A percentile compares a stretch with the other conserved stretches of the same genome.
phyloP scores from a whole-genome alignment of 2,113 vertebrate genomes.

The Meles meles region DNA sequence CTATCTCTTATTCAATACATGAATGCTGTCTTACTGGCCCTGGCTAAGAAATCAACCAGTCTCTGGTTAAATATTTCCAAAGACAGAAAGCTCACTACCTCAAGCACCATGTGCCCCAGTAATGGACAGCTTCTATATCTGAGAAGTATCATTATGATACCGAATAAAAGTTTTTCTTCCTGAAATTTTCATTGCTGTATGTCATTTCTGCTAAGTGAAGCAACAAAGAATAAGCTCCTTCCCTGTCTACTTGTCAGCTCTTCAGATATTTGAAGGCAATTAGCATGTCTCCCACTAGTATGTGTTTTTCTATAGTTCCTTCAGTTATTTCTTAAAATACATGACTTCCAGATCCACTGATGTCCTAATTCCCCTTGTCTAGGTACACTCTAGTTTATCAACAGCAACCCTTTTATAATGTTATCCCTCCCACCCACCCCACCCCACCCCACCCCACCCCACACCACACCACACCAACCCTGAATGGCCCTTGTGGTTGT shows the following conservation, averaged over 20 bases:
- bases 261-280: conserved; percentile 20
- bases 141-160: background rate
- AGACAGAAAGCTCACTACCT: background rate
- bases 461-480: background rate
- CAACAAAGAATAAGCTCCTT: background rate
- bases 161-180: background rate
- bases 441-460: too few species aligned
- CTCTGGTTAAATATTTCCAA: background rate
- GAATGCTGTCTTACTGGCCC: background rate
- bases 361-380: background rate
- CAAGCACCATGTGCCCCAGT: background rate
- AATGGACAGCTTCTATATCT: background rate
- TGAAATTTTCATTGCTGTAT: background rate
- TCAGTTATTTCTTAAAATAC: background rate
- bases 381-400: background rate
- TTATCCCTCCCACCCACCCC: background rate
- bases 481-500: background rate
- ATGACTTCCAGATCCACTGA: background rate
- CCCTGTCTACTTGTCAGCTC: background rate
- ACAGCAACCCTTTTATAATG: background rate
- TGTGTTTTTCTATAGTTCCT: background rate
- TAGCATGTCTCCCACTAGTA: background rate
- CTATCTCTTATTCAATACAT: background rate
- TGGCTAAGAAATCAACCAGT: background rate
- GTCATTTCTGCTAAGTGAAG: background rate